Evolutionary conservation across 2,113 vertebrate genomes (phyloP).

Genomic region (Etheostoma spectabile): DNA sequence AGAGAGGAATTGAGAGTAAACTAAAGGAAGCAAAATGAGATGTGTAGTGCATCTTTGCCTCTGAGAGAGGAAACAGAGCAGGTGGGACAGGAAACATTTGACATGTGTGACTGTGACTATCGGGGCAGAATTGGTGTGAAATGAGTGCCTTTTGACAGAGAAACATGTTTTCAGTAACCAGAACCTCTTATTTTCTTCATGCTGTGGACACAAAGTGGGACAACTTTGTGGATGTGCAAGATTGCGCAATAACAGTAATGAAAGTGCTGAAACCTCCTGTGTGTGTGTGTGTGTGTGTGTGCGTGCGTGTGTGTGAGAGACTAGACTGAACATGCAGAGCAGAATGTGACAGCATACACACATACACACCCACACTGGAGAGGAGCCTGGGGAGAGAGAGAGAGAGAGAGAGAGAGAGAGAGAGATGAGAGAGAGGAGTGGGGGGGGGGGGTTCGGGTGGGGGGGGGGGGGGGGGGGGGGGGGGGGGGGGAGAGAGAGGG

Average conservation of each 20-base stretch:
- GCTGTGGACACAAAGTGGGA: conserved; percentile 61
- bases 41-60: conserved; percentile 2
- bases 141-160: conserved; percentile 25
- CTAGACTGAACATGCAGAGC: conserved; percentile 67
- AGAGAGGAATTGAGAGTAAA: conserved; percentile 32
- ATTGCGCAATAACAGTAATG: conserved; percentile 60
- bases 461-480: too few relatives aligned
- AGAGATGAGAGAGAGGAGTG: too few relatives aligned
- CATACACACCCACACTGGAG: conserved; percentile 50
- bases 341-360: conserved; percentile 58
- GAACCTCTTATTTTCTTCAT: conserved; percentile 49
- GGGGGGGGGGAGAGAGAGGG: not conserved
- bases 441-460: too few relatives aligned
- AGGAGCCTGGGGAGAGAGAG: conserved; percentile 50
- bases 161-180: conserved; percentile 13
- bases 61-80: conserved; percentile 15
- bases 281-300: not conserved
- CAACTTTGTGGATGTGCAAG: conserved; percentile 50
- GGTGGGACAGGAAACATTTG: conserved; percentile 27
- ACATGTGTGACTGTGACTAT: conserved; percentile 48
- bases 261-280: conserved; percentile 41
- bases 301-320: not conserved
- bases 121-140: conserved; percentile 36
- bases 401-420: not conserved
- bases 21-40: not conserved